A percentile compares a stretch with the other conserved stretches of the same genome.
Conservation (phyloP, 2,888 invertebrate genomes). For the Zeuzera pyrina region DNA sequence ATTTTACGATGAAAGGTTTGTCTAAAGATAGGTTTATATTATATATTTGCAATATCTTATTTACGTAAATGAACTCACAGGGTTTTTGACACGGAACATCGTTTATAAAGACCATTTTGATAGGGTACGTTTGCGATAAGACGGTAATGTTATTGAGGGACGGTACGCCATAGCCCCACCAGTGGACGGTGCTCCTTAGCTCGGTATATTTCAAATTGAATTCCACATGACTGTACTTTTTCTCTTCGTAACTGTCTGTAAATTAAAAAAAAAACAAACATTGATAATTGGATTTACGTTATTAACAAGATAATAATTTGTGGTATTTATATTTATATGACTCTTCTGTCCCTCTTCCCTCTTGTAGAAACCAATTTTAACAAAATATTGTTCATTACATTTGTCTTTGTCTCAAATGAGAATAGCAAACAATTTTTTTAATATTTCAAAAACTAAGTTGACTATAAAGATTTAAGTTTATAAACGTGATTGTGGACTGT, state of each 20-base stretch:
- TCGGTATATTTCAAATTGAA: conserved; percentile 46
- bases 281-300: no score
- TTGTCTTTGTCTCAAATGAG: no score
- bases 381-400: no score
- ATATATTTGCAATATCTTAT: conserved; percentile 31
- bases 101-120: conserved; percentile 38
- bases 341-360: no score
- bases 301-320: no score
- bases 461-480: not conserved
- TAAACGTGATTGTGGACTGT: no score
- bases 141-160: conserved; percentile 39
- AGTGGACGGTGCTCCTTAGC: conserved; percentile 35
- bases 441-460: no score
- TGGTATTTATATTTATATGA: no score
- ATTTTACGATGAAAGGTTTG: conserved; percentile 42
- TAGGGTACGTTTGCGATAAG: conserved; percentile 27
- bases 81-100: conserved; percentile 31
- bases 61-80: conserved; percentile 33
- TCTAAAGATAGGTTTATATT: conserved; percentile 42
- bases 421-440: no score
- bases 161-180: conserved; percentile 67
- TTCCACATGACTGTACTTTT: conserved; percentile 68
- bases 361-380: no score
- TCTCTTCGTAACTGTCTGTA: conserved; percentile 74
- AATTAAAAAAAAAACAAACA: conserved; percentile 9